A percentile compares a stretch with the other conserved stretches of the same genome.
phyloP scores from a whole-genome alignment of 1,140 invertebrate species.

The Conus ventricosus region DNA sequence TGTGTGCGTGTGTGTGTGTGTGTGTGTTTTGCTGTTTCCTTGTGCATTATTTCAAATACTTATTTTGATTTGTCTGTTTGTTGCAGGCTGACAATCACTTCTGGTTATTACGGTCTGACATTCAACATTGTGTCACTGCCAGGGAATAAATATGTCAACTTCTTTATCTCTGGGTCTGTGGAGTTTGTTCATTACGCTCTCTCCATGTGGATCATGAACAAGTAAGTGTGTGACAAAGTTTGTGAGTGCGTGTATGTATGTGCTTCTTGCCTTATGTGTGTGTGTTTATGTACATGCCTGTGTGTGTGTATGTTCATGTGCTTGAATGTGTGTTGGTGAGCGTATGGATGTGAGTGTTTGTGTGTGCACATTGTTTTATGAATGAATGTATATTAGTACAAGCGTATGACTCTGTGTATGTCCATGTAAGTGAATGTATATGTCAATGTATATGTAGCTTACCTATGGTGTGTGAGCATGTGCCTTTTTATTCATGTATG shows the following conservation, averaged over 20 bases:
- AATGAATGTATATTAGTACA: no score
- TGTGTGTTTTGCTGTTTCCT: no score
- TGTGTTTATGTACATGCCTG: not conserved
- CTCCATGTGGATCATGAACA: constrained; percentile 82
- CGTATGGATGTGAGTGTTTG: not conserved
- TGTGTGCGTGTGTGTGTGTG: no score
- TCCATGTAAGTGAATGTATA: not conserved
- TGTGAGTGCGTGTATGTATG: not conserved
- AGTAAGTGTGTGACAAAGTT: constrained; percentile 44
- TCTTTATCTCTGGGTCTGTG: constrained; percentile 79
- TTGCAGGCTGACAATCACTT: constrained; percentile 81
- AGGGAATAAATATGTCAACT: constrained; percentile 71
- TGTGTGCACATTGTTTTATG: no score
- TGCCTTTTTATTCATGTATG: no score
- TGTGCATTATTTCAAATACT: no score
- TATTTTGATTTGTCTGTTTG: no score
- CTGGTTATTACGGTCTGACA: constrained; percentile 81
- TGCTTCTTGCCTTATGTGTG: not conserved
- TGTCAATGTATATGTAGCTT: not conserved
- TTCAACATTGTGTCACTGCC: constrained; percentile 65
- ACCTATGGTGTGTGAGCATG: no score
- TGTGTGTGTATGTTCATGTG: not conserved
- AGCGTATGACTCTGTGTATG: not conserved
- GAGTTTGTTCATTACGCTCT: constrained; percentile 86
- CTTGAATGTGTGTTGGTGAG: not conserved